These are phyloP conservation scores for Araneus ventricosus DNA, from an alignment of 1,140 invertebrate species.

Conservation along the genomic window DNA sequence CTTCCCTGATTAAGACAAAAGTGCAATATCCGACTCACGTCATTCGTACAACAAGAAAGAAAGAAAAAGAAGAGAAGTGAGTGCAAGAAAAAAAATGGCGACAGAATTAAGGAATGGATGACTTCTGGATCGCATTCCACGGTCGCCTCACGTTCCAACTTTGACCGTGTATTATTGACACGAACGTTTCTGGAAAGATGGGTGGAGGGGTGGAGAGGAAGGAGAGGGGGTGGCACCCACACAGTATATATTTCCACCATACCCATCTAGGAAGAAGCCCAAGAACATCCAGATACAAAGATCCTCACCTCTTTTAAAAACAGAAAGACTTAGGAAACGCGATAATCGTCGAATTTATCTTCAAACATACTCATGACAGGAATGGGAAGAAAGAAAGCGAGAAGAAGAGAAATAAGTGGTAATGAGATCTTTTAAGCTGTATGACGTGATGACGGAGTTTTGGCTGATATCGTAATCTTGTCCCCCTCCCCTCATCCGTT, in stretches of 20 bases:
- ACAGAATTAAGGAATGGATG: slow-evolving; percentile 73
- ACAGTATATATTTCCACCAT: slow-evolving; percentile 62
- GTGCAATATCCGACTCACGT: slow-evolving; percentile 73
- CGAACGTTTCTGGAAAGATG: slow-evolving; percentile 27
- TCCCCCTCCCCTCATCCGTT: not conserved
- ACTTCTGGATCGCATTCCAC: slow-evolving; percentile 54
- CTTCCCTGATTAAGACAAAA: slow-evolving; percentile 73
- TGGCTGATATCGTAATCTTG: slow-evolving; percentile 62
- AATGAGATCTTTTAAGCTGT: slow-evolving; percentile 68
- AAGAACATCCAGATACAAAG: slow-evolving; percentile 48
- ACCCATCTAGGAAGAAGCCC: slow-evolving; percentile 30
- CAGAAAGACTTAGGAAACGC: slow-evolving; percentile 56
- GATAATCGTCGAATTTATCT: slow-evolving; percentile 74
- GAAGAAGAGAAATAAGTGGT: slow-evolving; percentile 30
- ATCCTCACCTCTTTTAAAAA: slow-evolving; percentile 58
- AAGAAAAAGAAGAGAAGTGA: slow-evolving; percentile 18
- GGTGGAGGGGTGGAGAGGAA: not conserved
- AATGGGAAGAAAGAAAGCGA: not conserved
- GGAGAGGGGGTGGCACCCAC: not conserved
- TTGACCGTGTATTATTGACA: slow-evolving; percentile 74
- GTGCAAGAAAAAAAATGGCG: slow-evolving; percentile 51
- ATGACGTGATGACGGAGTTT: slow-evolving; percentile 64
- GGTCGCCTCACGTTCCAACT: slow-evolving; percentile 55
- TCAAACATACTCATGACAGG: slow-evolving; percentile 68
- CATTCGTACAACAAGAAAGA: slow-evolving; percentile 36